A percentile compares a stretch with the other conserved stretches of the same genome.
Conservation (phyloP, 2,113 vertebrate species). For the Chinchilla lanigera region DNA sequence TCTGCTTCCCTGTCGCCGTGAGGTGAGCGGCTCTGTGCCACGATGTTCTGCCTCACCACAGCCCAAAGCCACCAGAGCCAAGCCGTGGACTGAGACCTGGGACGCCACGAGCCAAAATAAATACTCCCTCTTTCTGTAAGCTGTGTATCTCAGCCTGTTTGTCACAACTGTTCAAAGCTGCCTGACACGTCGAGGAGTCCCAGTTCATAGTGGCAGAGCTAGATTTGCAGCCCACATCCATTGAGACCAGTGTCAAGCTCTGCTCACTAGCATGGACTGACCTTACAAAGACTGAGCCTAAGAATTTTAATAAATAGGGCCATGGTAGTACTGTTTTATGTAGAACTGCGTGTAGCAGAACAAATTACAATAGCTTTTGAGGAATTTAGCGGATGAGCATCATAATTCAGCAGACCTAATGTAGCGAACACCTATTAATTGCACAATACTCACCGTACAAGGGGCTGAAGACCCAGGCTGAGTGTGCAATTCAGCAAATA, state of each 20-base stretch:
- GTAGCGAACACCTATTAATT: background rate
- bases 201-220: background rate
- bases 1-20: background rate
- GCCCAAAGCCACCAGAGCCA: background rate
- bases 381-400: background rate
- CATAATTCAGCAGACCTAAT: background rate
- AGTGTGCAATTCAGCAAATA: background rate
- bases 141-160: background rate
- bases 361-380: background rate
- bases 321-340: background rate
- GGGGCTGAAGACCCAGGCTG: background rate
- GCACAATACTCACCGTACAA: background rate
- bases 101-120: background rate
- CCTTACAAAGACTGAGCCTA: background rate
- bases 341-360: background rate
- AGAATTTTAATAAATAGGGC: background rate
- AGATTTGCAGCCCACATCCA: background rate
- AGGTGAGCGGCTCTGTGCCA: background rate
- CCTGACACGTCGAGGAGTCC: background rate
- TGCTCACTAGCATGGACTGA: background rate
- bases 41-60: background rate
- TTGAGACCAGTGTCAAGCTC: background rate
- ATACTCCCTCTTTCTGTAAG: background rate
- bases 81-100: background rate
- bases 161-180: background rate